A percentile compares a stretch with the other conserved stretches of the same genome.
These are phyloP conservation scores for Patella vulgata DNA, from an alignment of 1,140 invertebrate species.

Conservation along the genomic window DNA sequence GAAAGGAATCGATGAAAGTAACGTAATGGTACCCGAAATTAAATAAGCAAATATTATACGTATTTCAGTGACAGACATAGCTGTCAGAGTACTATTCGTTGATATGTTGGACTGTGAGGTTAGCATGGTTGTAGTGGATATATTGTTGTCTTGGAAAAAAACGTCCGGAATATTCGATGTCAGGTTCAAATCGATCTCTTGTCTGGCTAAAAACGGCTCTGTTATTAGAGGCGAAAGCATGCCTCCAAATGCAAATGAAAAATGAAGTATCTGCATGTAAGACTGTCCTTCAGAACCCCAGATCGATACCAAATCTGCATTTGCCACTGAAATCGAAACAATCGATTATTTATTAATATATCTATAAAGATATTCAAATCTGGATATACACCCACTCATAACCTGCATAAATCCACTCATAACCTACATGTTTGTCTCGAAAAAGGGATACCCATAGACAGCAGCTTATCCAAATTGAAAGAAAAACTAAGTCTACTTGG, in stretches of 20 bases:
- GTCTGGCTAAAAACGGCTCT: conserved; percentile 37
- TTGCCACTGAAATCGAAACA: conserved; percentile 57
- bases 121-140: not conserved
- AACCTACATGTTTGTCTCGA: not conserved
- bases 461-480: not conserved
- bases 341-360: not conserved
- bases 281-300: conserved; percentile 65
- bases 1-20: conserved; percentile 15
- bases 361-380: not conserved
- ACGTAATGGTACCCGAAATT: conserved; percentile 12
- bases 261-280: conserved; percentile 39
- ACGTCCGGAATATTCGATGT: not conserved
- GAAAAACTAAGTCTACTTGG: not conserved
- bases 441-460: no score
- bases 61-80: conserved; percentile 1
- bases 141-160: not conserved
- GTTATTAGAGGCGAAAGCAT: conserved; percentile 40
- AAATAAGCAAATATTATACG: conserved; percentile 22
- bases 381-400: no score
- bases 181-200: conserved; percentile 1
- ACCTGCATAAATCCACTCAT: not conserved
- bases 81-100: not conserved
- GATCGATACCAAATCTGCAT: conserved; percentile 65
- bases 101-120: not conserved
- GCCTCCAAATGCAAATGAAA: conserved; percentile 43